Evolutionary conservation across 2,888 invertebrate genomes (phyloP).

Genomic region (Thereva unica): DNA sequence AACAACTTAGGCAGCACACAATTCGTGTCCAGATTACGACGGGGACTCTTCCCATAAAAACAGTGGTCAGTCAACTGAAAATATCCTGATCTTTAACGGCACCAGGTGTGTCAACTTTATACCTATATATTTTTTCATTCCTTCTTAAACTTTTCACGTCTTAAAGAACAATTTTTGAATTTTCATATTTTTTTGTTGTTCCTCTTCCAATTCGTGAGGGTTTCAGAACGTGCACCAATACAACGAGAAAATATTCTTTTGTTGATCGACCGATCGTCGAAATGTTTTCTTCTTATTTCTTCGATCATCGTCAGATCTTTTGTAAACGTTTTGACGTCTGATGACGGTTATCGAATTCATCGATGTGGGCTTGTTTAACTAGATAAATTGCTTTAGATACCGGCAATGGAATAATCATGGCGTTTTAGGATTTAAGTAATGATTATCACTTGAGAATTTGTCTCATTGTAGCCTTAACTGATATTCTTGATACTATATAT

Average conservation of each 20-base stretch:
- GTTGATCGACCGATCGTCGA: neutral
- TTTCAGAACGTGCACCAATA: too few species aligned
- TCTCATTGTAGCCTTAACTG: slow-evolving; percentile 4
- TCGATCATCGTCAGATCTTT: slow-evolving; percentile 19
- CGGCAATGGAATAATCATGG: neutral
- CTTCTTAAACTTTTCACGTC: too few species aligned
- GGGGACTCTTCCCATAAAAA: slow-evolving; percentile 8
- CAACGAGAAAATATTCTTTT: too few species aligned
- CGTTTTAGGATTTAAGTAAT: neutral
- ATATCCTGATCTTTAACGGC: slow-evolving; percentile 3
- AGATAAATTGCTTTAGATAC: slow-evolving; percentile 32
- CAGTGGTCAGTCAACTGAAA: slow-evolving; percentile 16
- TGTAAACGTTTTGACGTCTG: slow-evolving; percentile 35
- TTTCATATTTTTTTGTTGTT: too few species aligned
- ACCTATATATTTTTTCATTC: slow-evolving; percentile 17
- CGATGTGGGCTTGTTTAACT: slow-evolving; percentile 29
- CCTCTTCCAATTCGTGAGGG: too few species aligned
- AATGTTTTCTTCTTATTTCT: slow-evolving; percentile 9
- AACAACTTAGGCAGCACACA: too few species aligned
- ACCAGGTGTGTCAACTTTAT: slow-evolving; percentile 20
- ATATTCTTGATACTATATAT: neutral
- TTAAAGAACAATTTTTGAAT: too few species aligned
- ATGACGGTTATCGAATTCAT: slow-evolving; percentile 33
- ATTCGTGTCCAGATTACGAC: slow-evolving; percentile 7
- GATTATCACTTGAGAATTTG: slow-evolving; percentile 15